A percentile compares a stretch with the other conserved stretches of the same genome.
Conservation (phyloP, 2,888 invertebrate species). For the Acleris emargana region DNA sequence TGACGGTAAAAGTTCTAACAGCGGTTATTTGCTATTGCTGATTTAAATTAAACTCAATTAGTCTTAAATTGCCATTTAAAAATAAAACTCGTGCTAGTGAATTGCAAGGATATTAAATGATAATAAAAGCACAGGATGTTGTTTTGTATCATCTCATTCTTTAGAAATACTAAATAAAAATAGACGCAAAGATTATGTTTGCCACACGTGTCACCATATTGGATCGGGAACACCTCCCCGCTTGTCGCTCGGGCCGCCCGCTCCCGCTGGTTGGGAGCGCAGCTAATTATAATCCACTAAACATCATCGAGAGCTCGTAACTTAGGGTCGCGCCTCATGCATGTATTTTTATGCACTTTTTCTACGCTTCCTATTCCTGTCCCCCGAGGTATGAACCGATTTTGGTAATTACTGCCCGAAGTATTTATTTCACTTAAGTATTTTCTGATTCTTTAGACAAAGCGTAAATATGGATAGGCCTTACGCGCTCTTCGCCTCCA, state of each 20-base stretch:
- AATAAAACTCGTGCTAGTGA: too few relatives aligned
- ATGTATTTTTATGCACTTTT: slow-evolving; percentile 71
- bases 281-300: slow-evolving; percentile 83
- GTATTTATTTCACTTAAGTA: slow-evolving; percentile 8
- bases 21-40: too few relatives aligned
- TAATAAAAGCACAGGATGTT: too few relatives aligned
- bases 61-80: too few relatives aligned
- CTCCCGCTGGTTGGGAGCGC: slow-evolving; percentile 60
- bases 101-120: too few relatives aligned
- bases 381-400: slow-evolving; percentile 47
- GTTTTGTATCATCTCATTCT: too few relatives aligned
- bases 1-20: too few relatives aligned
- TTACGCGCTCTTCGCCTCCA: background rate
- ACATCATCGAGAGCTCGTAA: slow-evolving; percentile 79
- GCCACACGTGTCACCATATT: too few relatives aligned
- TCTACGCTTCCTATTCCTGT: slow-evolving; percentile 55
- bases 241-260: slow-evolving; percentile 50
- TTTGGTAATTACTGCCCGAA: slow-evolving; percentile 45
- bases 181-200: too few relatives aligned
- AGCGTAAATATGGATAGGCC: too few relatives aligned
- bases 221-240: slow-evolving; percentile 10
- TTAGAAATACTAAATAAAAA: too few relatives aligned
- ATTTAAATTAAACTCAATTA: too few relatives aligned
- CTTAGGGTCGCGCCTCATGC: slow-evolving; percentile 72
- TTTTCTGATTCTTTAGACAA: slow-evolving; percentile 3